Conservation (phyloP, 2,113 vertebrate species). For the Mus spicilegus region DNA sequence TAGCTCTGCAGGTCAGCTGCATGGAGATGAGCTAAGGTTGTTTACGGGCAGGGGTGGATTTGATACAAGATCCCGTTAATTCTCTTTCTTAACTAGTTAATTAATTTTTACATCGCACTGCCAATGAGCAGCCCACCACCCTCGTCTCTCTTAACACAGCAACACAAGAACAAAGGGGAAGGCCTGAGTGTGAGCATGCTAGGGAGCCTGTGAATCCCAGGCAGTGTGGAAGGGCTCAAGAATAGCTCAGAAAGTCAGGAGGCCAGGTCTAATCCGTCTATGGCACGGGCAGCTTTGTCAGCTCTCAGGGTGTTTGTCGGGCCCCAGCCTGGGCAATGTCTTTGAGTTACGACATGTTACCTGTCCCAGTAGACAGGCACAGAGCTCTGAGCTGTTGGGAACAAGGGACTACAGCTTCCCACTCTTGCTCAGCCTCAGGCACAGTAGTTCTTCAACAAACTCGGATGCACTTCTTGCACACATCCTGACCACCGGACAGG, state of each 20-base stretch:
- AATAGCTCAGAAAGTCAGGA: background rate
- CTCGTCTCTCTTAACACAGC: background rate
- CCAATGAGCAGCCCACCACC: background rate
- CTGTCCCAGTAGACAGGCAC: background rate
- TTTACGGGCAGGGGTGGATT: background rate
- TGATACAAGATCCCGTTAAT: background rate
- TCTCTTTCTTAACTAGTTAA: background rate
- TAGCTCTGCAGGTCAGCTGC: no score
- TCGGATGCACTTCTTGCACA: background rate
- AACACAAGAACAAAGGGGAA: background rate
- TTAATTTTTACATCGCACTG: background rate
- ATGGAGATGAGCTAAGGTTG: background rate
- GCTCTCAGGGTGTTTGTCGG: background rate
- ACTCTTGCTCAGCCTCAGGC: background rate
- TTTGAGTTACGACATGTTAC: background rate
- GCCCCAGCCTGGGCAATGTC: background rate
- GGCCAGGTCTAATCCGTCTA: background rate
- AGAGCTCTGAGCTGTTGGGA: background rate
- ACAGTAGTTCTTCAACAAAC: background rate
- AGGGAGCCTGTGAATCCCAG: background rate
- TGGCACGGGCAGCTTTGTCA: background rate
- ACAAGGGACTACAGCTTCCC: rapidly evolving
- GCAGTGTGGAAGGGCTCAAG: background rate
- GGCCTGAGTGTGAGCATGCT: background rate
- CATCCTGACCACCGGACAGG: background rate